phyloP scores from a whole-genome alignment of 2,888 invertebrate species.

The Laspeyria flexula region DNA sequence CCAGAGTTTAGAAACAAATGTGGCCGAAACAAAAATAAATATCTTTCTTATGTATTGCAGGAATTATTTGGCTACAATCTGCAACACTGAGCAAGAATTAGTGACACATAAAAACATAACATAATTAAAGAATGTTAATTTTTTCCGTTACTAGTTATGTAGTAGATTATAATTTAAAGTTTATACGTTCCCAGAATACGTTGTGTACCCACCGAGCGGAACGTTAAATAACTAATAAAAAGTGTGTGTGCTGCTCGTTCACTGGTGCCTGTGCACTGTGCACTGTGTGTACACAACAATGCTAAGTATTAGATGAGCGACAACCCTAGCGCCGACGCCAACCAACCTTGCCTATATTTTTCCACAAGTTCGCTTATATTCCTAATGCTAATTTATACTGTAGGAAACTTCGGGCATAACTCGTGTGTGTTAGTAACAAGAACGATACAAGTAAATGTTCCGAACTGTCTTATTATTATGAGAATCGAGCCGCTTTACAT shows the following conservation, averaged over 20 bases:
- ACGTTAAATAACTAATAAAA: not conserved
- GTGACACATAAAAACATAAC: not conserved
- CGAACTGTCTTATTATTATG: slow-evolving; percentile 11
- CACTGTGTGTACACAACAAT: too few relatives aligned
- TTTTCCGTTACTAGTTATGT: too few relatives aligned
- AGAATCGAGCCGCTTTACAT: slow-evolving; percentile 15
- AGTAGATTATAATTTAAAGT: not conserved
- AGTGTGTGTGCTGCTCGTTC: not conserved
- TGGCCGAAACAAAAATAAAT: too few relatives aligned
- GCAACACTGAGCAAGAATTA: too few relatives aligned
- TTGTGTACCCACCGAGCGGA: slow-evolving; percentile 4
- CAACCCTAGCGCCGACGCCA: not conserved
- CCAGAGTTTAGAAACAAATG: too few relatives aligned
- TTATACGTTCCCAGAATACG: not conserved
- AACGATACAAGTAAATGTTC: slow-evolving; percentile 17
- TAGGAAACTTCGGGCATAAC: not conserved
- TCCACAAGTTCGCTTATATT: slow-evolving; percentile 13
- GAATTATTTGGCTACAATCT: too few relatives aligned
- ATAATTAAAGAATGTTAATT: not conserved
- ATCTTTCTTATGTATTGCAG: too few relatives aligned
- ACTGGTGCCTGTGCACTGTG: too few relatives aligned
- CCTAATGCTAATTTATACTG: slow-evolving; percentile 25
- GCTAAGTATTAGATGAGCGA: slow-evolving; percentile 1
- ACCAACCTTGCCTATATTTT: slow-evolving; percentile 5
- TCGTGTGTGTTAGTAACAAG: slow-evolving; percentile 19